phyloP scores from a whole-genome alignment of 2,888 invertebrate genomes.

The Xestoiulus laeticollis region DNA sequence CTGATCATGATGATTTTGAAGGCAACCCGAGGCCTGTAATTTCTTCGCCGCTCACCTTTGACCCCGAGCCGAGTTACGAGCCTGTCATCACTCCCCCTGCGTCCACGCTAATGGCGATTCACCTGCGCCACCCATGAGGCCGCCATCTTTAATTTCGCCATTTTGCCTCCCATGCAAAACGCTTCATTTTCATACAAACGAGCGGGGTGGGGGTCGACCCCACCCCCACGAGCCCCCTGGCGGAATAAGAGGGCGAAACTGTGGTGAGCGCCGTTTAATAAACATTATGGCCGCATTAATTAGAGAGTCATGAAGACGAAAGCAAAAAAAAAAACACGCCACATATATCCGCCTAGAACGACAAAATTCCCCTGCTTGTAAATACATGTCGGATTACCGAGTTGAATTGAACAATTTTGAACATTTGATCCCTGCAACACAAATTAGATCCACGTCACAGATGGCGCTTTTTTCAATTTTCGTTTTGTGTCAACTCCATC shows the following conservation, averaged over 20 bases:
- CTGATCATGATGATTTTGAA: constrained; percentile 18
- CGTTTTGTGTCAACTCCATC: too few relatives aligned
- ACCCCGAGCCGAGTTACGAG: constrained; percentile 9
- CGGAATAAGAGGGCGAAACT: background rate
- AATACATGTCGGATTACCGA: too few relatives aligned
- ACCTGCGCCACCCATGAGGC: constrained; percentile 3
- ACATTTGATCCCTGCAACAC: too few relatives aligned
- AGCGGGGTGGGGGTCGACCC: background rate
- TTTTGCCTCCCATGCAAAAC: background rate
- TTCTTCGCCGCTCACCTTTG: constrained; percentile 16
- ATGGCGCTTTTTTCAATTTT: too few relatives aligned
- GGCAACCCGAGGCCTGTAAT: constrained; percentile 26
- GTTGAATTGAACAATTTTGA: too few relatives aligned
- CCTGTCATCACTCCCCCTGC: constrained; percentile 4
- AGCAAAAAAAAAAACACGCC: too few relatives aligned
- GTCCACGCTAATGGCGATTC: constrained; percentile 15
- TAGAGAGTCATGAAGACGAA: background rate
- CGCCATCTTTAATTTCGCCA: constrained; percentile 7
- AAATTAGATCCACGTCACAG: too few relatives aligned
- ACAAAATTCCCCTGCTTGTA: too few relatives aligned
- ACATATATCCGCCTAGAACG: too few relatives aligned
- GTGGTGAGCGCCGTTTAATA: background rate
- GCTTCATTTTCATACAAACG: background rate
- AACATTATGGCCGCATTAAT: background rate
- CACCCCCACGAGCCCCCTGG: background rate